Evolutionary conservation across 53 echinoderm and acorn worm species (phyloP), one percentile per base, ranked within the genome.

Genomic region (Holothuria scabra): DNA sequence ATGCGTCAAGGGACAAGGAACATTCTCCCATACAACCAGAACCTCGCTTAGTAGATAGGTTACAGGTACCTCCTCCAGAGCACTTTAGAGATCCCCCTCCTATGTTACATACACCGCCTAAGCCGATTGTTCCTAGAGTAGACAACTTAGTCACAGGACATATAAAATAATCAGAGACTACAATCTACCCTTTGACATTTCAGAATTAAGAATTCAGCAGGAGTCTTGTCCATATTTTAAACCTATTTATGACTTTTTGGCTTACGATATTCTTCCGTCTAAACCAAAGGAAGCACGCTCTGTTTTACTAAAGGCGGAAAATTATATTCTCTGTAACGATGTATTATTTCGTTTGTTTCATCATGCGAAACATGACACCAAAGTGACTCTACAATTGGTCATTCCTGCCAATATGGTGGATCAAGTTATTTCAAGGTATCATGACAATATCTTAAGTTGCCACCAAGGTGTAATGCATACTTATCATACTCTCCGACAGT

Each of bases 101-200:
- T 38, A 83, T 82, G 19, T 49, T 88, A 2, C 83, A 60, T 34
- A 83, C 62, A 11, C 70, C 81, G 19, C 82, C 87, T 16, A 82
- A 44, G 31, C 87, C 81, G 71, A 29, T 88, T 58, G 74, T 67
- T 33, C 57, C 88, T 1, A 58, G 80, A 33, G 61, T 87, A 60
- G 69, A 71, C 30, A 48, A 83, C 24, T 49, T 88, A 18, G 65
- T 41, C 2, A 67, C 83, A 59, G 35, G 46, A 60, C 88, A 88
- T 46, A 88, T 19, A 88, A 88, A 41, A 88, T 88, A 34, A 88
- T 88, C 23, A 83, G 88, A 49, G 88, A 88, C 67, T 88, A 88
- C 31, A 88, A 88, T 25, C 58, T 83, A 8, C 83, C 88, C 2
- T 12, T 88, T 48, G 88, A 5, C 25, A 8, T 25, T 21, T 30